Conservation (phyloP, 1,140 invertebrate species). For the Bicyclus anynana region DNA sequence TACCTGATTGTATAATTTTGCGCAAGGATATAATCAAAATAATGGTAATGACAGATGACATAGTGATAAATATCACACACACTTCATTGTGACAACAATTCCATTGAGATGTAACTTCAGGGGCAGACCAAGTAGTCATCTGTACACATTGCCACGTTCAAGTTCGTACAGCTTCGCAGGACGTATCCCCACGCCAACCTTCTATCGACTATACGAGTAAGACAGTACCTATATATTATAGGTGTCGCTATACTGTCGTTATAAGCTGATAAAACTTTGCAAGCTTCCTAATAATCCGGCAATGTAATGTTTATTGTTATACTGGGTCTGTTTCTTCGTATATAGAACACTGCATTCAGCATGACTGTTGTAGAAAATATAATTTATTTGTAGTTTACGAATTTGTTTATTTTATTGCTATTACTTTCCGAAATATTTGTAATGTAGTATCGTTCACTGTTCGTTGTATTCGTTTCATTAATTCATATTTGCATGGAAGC, state of each 20-base stretch:
- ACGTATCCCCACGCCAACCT: conserved; percentile 59
- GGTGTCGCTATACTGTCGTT: neutral
- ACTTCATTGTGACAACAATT: no score
- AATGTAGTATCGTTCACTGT: neutral
- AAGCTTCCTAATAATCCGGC: neutral
- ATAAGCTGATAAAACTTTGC: neutral
- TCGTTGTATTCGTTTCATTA: neutral
- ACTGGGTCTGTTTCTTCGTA: neutral
- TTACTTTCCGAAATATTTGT: neutral
- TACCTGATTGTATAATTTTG: no score
- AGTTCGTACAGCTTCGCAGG: conserved; percentile 53
- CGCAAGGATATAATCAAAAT: no score
- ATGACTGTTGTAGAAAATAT: neutral
- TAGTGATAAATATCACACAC: no score
- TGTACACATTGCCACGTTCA: conserved; percentile 54
- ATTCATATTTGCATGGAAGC: neutral
- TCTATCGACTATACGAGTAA: conserved; percentile 68
- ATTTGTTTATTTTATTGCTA: no score
- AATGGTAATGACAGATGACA: no score
- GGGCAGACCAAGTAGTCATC: conserved; percentile 56
- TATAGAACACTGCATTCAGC: neutral
- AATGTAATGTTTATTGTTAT: neutral
- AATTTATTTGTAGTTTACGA: no score
- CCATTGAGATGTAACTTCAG: conserved; percentile 46
- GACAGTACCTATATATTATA: conserved; percentile 19